phyloP scores from a whole-genome alignment of 2,113 vertebrate genomes.

The Oreocharis arfaki region DNA sequence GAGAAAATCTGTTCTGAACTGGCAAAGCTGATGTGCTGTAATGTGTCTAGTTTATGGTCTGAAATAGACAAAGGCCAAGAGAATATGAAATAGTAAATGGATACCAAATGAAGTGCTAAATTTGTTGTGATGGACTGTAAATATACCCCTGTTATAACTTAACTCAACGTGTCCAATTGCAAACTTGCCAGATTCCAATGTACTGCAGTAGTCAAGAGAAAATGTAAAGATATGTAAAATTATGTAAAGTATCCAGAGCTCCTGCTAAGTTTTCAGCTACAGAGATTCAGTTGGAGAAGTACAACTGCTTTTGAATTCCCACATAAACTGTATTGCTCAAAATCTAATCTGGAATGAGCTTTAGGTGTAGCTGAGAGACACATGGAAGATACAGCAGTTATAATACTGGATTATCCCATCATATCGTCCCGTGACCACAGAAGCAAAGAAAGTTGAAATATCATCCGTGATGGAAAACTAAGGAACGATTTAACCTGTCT shows the following conservation, averaged over 20 bases:
- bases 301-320: background rate
- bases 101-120: background rate
- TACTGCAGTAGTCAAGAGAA: background rate
- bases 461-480: background rate
- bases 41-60: background rate
- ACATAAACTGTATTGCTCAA: background rate
- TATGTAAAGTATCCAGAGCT: background rate
- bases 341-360: background rate
- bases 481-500: background rate
- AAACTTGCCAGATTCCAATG: background rate
- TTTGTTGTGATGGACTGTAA: background rate
- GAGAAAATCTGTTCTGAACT: background rate
- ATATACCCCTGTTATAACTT: background rate
- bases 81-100: background rate
- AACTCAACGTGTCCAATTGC: background rate
- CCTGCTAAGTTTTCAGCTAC: background rate
- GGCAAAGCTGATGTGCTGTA: background rate
- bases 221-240: background rate
- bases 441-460: background rate
- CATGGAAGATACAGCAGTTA: background rate
- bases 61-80: background rate
- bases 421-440: rapidly evolving
- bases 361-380: background rate
- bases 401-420: background rate
- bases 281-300: background rate